Percentiles rank a stretch among this genome's conserved stretches.
phyloP scores from a whole-genome alignment of 2,113 vertebrate genomes.

The Acrocephalus kingi region DNA sequence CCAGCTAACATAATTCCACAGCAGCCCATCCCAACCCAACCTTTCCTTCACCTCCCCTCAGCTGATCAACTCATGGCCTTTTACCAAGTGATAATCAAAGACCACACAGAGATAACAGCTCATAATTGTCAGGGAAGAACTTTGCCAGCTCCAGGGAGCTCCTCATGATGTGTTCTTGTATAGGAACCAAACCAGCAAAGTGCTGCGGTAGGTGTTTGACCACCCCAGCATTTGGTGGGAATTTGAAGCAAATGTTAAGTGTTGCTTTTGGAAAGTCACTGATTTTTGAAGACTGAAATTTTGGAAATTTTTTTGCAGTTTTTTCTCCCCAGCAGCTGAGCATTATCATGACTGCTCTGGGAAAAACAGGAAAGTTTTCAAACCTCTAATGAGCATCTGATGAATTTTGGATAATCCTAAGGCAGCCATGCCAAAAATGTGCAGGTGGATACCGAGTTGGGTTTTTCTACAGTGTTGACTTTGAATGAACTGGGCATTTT shows the following conservation, averaged over 20 bases:
- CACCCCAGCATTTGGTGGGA: background rate
- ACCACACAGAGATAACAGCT: slow-evolving; percentile 33
- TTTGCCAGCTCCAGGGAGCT: background rate
- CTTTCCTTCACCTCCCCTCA: background rate
- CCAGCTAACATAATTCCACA: background rate
- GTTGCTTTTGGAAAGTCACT: background rate
- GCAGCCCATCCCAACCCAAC: slow-evolving; percentile 1
- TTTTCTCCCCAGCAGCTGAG: background rate
- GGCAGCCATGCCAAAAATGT: background rate
- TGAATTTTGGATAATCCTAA: background rate
- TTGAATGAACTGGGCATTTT: background rate
- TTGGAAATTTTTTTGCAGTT: background rate
- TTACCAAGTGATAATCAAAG: background rate
- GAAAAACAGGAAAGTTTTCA: background rate
- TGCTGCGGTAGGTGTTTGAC: background rate
- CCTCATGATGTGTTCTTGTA: background rate
- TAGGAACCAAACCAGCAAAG: background rate
- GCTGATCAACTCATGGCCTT: background rate
- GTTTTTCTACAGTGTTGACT: background rate
- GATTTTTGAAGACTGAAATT: background rate
- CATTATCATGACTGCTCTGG: background rate
- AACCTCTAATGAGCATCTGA: background rate
- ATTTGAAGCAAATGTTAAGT: background rate
- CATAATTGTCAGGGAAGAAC: background rate
- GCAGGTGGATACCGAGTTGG: background rate